Evolutionary conservation across 1,140 invertebrate species (phyloP).

Genomic region (Dreissena rostriformis): DNA sequence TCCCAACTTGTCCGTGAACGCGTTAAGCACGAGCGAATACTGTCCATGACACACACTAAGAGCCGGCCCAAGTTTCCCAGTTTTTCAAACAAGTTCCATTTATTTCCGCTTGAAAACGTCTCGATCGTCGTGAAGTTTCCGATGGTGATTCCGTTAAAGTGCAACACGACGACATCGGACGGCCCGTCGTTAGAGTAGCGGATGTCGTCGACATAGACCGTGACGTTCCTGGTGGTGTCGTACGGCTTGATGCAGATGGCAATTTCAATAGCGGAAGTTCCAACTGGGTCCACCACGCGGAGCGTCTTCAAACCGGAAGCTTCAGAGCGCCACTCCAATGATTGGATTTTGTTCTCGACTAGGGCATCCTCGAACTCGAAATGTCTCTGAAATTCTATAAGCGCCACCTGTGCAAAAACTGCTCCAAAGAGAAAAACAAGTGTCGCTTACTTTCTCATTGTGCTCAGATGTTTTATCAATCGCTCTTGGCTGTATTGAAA

Average conservation of each 20-base stretch:
- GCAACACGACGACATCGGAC: slow-evolving; percentile 7
- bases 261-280: slow-evolving; percentile 6
- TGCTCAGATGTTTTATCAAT: too few relatives aligned
- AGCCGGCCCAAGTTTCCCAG: slow-evolving; percentile 12
- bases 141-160: slow-evolving; percentile 18
- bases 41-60: neutral
- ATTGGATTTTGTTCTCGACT: neutral
- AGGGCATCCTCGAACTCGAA: slow-evolving; percentile 46
- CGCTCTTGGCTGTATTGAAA: too few relatives aligned
- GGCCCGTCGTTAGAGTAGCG: slow-evolving; percentile 47
- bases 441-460: too few relatives aligned
- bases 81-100: slow-evolving; percentile 41
- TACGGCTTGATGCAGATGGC: slow-evolving; percentile 18
- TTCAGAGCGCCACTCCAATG: slow-evolving; percentile 37
- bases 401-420: too few relatives aligned
- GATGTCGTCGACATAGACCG: slow-evolving; percentile 29
- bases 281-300: slow-evolving; percentile 3
- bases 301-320: slow-evolving; percentile 33
- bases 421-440: too few relatives aligned
- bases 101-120: slow-evolving; percentile 30
- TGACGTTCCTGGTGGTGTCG: slow-evolving; percentile 6
- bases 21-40: slow-evolving; percentile 2
- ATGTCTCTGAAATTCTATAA: slow-evolving; percentile 26
- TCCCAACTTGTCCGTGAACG: slow-evolving; percentile 39
- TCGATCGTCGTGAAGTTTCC: slow-evolving; percentile 36